These are phyloP conservation scores for Boloria euphrosyne DNA, from an alignment of 2,888 invertebrate genomes.

Conservation along the genomic window DNA sequence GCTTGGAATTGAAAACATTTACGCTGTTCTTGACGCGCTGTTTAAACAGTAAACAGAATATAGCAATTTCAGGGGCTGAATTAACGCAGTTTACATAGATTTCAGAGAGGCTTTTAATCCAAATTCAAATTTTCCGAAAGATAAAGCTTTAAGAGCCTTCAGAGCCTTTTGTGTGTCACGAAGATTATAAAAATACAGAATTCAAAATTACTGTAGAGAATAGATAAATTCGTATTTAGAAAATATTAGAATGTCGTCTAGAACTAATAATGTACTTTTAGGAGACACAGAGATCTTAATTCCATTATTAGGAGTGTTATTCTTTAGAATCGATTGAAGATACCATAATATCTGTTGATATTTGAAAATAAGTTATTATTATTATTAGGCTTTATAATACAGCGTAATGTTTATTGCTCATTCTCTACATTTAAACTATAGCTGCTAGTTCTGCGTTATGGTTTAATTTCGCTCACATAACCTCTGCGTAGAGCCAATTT, in stretches of 20 bases:
- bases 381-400: no score
- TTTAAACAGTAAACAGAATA: constrained; percentile 42
- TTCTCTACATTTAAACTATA: neutral
- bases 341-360: no score
- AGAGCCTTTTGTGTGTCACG: constrained; percentile 44
- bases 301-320: no score
- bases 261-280: no score
- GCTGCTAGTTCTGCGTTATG: constrained; percentile 22
- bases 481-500: constrained; percentile 19
- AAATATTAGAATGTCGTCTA: no score
- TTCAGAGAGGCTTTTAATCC: constrained; percentile 56
- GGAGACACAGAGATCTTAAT: no score
- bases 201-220: constrained; percentile 11
- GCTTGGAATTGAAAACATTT: constrained; percentile 25
- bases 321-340: no score
- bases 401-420: neutral
- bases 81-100: constrained; percentile 56
- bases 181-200: constrained; percentile 29
- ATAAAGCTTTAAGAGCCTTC: constrained; percentile 61
- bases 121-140: constrained; percentile 66
- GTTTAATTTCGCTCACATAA: constrained; percentile 27
- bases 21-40: constrained; percentile 18
- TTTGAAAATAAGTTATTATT: no score
- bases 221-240: no score
- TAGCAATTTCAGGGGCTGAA: constrained; percentile 50